phyloP scores from a whole-genome alignment of 1,140 invertebrate species.

The Campoletis sonorensis region DNA sequence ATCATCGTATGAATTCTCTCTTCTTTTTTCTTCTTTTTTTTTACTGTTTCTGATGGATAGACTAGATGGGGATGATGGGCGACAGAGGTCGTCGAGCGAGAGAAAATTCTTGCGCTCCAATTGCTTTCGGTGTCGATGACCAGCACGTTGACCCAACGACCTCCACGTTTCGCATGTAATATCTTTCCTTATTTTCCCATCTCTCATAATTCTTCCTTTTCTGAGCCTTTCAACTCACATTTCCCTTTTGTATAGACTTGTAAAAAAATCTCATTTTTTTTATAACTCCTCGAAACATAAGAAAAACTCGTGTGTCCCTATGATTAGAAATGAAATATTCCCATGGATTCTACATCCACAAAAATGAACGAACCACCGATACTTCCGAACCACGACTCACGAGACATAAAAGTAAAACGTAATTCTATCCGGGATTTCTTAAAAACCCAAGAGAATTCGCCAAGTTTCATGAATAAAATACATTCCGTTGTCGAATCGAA shows the following conservation, averaged over 20 bases:
- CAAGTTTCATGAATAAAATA: not conserved
- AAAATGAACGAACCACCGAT: too few relatives aligned
- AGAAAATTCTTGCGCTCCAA: constrained; percentile 49
- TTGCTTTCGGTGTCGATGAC: constrained; percentile 51
- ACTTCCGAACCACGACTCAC: not conserved
- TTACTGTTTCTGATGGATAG: not conserved
- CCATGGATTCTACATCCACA: too few relatives aligned
- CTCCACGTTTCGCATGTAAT: not conserved
- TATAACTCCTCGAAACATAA: too few relatives aligned
- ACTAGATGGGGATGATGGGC: constrained; percentile 7
- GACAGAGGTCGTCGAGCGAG: constrained; percentile 32
- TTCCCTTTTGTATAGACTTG: not conserved
- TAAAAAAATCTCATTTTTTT: not conserved
- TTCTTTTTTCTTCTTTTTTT: not conserved
- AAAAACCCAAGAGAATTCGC: constrained; percentile 5
- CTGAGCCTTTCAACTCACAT: not conserved
- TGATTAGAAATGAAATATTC: too few relatives aligned
- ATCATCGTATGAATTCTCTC: not conserved
- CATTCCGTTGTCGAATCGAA: not conserved
- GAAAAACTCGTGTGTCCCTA: not conserved
- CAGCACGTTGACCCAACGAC: constrained; percentile 44
- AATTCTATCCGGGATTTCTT: not conserved
- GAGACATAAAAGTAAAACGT: not conserved
- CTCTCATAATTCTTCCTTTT: not conserved
- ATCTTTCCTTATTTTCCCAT: not conserved